Conservation (phyloP, 2,113 vertebrate species). For the Prinia subflava region DNA sequence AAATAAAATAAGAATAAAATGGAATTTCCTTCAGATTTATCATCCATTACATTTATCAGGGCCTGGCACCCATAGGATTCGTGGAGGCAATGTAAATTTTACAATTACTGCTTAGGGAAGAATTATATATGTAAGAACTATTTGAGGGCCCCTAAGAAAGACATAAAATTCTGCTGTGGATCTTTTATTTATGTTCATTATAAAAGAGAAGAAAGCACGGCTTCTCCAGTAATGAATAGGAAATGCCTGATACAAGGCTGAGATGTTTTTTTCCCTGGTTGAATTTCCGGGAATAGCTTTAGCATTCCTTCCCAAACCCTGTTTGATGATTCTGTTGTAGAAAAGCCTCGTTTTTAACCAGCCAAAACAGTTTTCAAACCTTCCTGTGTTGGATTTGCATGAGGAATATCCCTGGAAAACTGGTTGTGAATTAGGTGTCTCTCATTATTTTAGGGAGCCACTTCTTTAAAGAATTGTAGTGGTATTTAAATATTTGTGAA, state of each 20-base stretch:
- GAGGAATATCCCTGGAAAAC: background rate
- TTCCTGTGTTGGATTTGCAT: background rate
- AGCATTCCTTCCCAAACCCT: background rate
- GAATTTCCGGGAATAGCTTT: background rate
- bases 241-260: background rate
- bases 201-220: background rate
- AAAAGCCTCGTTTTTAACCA: background rate
- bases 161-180: background rate
- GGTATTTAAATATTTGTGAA: background rate
- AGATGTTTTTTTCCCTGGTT: background rate
- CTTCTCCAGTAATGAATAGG: background rate
- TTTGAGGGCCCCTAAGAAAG: background rate
- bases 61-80: background rate
- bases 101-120: background rate
- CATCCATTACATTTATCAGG: background rate
- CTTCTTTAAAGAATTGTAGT: background rate
- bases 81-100: background rate
- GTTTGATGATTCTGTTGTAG: background rate
- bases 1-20: conserved; percentile 22
- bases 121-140: background rate
- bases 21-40: background rate
- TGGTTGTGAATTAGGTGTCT: background rate
- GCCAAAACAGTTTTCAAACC: background rate
- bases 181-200: background rate
- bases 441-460: background rate